Percentiles rank a stretch among this genome's conserved stretches.
Conservation (phyloP, 1,140 invertebrate genomes). For the Zaprionus taronus region DNA sequence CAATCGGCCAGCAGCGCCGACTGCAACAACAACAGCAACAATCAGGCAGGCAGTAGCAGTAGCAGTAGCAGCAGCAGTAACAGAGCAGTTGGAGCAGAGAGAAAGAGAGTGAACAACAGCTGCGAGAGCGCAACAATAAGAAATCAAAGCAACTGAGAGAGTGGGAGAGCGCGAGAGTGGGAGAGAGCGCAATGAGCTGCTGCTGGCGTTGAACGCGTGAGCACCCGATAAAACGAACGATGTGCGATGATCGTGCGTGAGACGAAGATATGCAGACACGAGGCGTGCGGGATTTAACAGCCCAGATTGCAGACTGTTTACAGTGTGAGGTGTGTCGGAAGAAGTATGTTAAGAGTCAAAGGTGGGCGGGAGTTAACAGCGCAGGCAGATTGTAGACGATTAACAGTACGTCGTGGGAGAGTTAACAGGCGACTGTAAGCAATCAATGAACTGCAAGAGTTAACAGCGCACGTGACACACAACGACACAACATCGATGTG, state of each 20-base stretch:
- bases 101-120: slow-evolving; percentile 39
- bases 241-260: slow-evolving; percentile 37
- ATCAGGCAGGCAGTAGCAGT: neutral
- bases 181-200: slow-evolving; percentile 30
- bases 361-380: no score
- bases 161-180: neutral
- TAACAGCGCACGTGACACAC: no score
- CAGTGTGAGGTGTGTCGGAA: neutral
- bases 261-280: neutral
- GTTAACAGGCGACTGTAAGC: no score
- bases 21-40: slow-evolving; percentile 30
- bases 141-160: slow-evolving; percentile 3
- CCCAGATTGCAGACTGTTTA: neutral
- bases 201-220: slow-evolving; percentile 63
- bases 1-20: slow-evolving; percentile 39
- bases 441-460: no score
- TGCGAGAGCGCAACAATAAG: slow-evolving; percentile 2
- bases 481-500: neutral
- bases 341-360: no score
- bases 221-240: neutral
- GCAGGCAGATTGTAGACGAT: no score
- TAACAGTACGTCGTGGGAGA: no score
- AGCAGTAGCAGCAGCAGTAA: slow-evolving; percentile 10
- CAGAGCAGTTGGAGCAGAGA: slow-evolving; percentile 22
- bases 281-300: neutral